Percentiles rank a stretch among this genome's conserved stretches.
These are phyloP conservation scores for Drosophila cardini DNA, from an alignment of 1,140 invertebrate species.

Conservation along the genomic window DNA sequence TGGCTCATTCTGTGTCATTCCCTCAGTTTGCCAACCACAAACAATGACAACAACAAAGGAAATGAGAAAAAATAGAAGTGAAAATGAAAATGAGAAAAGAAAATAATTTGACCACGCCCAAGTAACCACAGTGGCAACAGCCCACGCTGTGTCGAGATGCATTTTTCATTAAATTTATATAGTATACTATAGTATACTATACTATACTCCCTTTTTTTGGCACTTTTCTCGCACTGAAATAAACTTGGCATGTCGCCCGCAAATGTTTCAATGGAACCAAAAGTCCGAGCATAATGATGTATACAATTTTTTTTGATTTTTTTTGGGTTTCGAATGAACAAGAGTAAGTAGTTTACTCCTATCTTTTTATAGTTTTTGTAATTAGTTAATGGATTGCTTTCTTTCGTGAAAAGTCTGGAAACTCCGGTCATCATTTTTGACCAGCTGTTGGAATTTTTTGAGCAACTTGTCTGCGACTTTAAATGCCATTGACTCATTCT, in stretches of 20 bases:
- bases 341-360: constrained; percentile 29
- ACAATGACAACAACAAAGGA: neutral
- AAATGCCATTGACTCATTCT: constrained; percentile 42
- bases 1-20: neutral
- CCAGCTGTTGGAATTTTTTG: constrained; percentile 27
- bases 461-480: constrained; percentile 31
- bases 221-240: constrained; percentile 14
- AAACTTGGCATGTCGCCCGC: constrained; percentile 37
- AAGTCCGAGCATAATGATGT: constrained; percentile 5
- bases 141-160: constrained; percentile 6
- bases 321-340: neutral
- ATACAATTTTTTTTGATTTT: no score
- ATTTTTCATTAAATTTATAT: constrained; percentile 31
- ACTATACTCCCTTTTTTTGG: neutral
- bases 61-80: neutral
- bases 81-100: constrained; percentile 7
- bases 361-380: constrained; percentile 31
- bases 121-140: constrained; percentile 20
- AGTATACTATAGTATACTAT: no score
- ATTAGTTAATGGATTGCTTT: constrained; percentile 48
- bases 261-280: constrained; percentile 22
- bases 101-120: constrained; percentile 23
- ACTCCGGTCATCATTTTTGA: constrained; percentile 10
- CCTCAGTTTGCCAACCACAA: neutral
- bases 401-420: neutral